phyloP scores from a whole-genome alignment of 92 coral and sea anemone genomes.

The Virgularia gustaviana region DNA sequence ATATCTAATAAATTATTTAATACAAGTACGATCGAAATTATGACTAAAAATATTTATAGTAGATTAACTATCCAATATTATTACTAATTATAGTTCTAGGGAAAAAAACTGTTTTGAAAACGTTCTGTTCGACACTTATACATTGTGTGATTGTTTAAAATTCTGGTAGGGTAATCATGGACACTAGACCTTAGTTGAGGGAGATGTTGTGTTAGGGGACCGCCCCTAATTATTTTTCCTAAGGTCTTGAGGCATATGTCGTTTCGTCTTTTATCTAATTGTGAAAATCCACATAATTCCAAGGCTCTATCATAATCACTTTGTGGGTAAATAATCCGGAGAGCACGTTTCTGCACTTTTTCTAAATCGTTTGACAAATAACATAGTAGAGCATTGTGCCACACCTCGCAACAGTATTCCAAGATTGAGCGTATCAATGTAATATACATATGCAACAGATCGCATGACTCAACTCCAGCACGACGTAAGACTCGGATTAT shows the following conservation, averaged over 20 bases:
- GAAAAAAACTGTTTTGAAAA: slow-evolving; percentile 16
- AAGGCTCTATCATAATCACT: not conserved
- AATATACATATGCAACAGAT: slow-evolving; percentile 12
- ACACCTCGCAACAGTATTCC: slow-evolving; percentile 12
- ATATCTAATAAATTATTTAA: no score
- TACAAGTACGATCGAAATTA: no score
- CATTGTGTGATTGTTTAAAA: not conserved
- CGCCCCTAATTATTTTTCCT: slow-evolving; percentile 2
- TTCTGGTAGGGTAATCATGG: slow-evolving; percentile 2
- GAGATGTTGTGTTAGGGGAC: slow-evolving; percentile 1
- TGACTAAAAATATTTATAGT: no score
- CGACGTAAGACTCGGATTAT: slow-evolving; percentile 34
- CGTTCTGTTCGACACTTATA: slow-evolving; percentile 18
- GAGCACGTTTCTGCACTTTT: slow-evolving; percentile 13
- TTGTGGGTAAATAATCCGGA: slow-evolving; percentile 12
- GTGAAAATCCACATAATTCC: not conserved
- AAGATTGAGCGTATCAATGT: slow-evolving; percentile 15
- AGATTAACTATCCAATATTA: no score
- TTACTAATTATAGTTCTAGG: not conserved
- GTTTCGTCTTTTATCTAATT: not conserved
- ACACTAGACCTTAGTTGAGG: not conserved
- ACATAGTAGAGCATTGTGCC: not conserved
- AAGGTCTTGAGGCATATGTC: slow-evolving; percentile 3
- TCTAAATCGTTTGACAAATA: slow-evolving; percentile 4
- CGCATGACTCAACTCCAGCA: slow-evolving; percentile 4